A percentile compares a stretch with the other conserved stretches of the same genome.
Conservation (phyloP, 2,797 vertebrate genomes). For the Sebastes flavidus region DNA sequence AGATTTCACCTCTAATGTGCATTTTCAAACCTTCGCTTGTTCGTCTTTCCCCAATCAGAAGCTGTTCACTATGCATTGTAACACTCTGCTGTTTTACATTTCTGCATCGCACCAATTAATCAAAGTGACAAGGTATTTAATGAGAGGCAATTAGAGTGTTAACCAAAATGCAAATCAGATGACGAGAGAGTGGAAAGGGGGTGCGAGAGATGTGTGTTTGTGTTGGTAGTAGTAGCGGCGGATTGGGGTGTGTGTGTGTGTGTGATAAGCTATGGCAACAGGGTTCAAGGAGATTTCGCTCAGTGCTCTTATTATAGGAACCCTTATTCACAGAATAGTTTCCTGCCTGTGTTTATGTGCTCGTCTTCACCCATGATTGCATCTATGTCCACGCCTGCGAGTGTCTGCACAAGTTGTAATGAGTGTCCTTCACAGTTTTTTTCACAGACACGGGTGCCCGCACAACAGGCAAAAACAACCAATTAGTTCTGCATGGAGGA, state of each 20-base stretch:
- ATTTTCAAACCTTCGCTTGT: slow-evolving; percentile 18
- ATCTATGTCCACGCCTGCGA: slow-evolving; percentile 9
- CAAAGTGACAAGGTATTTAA: slow-evolving; percentile 85
- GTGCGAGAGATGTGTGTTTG: slow-evolving; percentile 23
- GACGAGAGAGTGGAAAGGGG: slow-evolving; percentile 17
- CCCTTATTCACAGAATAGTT: slow-evolving; percentile 26
- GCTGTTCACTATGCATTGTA: slow-evolving; percentile 56
- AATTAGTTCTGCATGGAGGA: slow-evolving; percentile 71
- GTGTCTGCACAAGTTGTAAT: slow-evolving; percentile 43
- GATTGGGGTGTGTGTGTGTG: neutral
- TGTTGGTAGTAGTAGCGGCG: neutral
- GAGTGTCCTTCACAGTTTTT: slow-evolving; percentile 70
- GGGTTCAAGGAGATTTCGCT: slow-evolving; percentile 71
- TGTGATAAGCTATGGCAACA: slow-evolving; percentile 35
- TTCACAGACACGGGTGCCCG: slow-evolving; percentile 17
- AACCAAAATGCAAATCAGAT: slow-evolving; percentile 80
- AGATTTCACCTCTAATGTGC: slow-evolving; percentile 34
- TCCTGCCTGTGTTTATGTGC: slow-evolving; percentile 28
- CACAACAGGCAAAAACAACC: slow-evolving; percentile 68
- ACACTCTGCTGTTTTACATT: slow-evolving; percentile 77
- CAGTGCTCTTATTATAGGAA: slow-evolving; percentile 37
- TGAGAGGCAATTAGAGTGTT: slow-evolving; percentile 85
- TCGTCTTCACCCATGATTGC: slow-evolving; percentile 35
- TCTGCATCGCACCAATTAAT: slow-evolving; percentile 80
- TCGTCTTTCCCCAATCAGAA: slow-evolving; percentile 49